These are phyloP conservation scores for Idaea biselata DNA, from an alignment of 2,888 invertebrate genomes.

Conservation along the genomic window DNA sequence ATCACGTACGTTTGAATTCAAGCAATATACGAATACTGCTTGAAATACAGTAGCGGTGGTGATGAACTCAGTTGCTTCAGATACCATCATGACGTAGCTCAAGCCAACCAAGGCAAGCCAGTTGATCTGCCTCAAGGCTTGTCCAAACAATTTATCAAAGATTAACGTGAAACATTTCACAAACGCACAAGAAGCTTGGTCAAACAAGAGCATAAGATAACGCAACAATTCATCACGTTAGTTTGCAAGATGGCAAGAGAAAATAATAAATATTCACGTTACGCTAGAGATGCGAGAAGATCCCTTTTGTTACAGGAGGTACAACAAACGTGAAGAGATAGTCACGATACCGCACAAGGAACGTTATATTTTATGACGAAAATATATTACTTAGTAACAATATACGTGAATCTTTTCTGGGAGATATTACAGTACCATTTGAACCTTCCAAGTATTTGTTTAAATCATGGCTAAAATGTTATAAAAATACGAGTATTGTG, in stretches of 20 bases:
- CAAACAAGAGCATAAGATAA: slow-evolving; percentile 6
- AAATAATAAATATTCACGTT: slow-evolving; percentile 6
- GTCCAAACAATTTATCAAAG: background rate
- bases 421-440: background rate
- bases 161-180: too few species aligned
- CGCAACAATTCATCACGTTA: slow-evolving; percentile 12
- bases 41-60: too few species aligned
- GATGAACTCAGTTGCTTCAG: too few species aligned
- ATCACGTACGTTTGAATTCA: background rate
- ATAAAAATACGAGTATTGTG: background rate
- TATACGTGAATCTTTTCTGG: background rate
- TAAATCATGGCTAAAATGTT: background rate
- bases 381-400: background rate
- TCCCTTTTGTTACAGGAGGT: background rate
- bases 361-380: background rate
- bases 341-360: background rate
- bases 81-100: background rate
- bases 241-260: slow-evolving; percentile 5
- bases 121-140: background rate
- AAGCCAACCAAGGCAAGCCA: background rate
- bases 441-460: background rate
- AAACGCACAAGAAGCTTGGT: slow-evolving; percentile 5
- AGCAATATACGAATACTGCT: background rate
- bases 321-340: background rate
- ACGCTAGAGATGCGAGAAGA: background rate